phyloP scores from a whole-genome alignment of 2,888 invertebrate genomes.

The Acleris sparsana region DNA sequence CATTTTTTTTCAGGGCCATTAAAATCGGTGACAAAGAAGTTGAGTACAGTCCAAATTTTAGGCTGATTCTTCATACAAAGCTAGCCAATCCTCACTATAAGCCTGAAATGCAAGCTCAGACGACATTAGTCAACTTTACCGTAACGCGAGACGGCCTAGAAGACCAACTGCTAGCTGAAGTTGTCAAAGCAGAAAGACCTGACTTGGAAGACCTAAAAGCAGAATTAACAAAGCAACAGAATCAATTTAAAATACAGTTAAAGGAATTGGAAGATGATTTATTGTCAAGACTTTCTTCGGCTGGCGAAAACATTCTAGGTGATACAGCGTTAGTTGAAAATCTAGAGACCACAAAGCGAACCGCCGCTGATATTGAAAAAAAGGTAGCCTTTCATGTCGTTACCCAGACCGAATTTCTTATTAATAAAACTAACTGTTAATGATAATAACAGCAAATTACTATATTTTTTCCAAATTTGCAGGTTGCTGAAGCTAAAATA shows the following conservation, averaged over 20 bases:
- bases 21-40: conserved; percentile 99
- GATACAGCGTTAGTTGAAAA: conserved; percentile 98
- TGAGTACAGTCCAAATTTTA: conserved; percentile 94
- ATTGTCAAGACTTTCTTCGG: conserved; percentile 94
- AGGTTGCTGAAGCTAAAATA: conserved; percentile 94
- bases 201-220: conserved; percentile 97
- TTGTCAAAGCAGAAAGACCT: conserved; percentile 97
- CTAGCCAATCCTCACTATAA: conserved; percentile 98
- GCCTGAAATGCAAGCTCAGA: conserved; percentile 99
- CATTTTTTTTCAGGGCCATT: conserved; percentile 87
- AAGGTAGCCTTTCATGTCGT: conserved; percentile 81
- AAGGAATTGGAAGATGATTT: conserved; percentile 97
- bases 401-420: no score
- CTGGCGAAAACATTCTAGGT: conserved; percentile 95
- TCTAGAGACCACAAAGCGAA: conserved; percentile 96
- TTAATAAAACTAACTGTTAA: no score
- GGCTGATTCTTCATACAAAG: conserved; percentile 96
- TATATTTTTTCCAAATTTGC: conserved; percentile 32
- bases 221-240: conserved; percentile 97
- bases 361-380: conserved; percentile 96
- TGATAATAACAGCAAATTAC: not conserved
- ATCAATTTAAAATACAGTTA: conserved; percentile 97
- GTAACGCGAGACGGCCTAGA: conserved; percentile 98
- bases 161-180: conserved; percentile 97
- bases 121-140: conserved; percentile 97